Conservation (phyloP, 1,140 invertebrate species). For the Calliopsis andreniformis region DNA sequence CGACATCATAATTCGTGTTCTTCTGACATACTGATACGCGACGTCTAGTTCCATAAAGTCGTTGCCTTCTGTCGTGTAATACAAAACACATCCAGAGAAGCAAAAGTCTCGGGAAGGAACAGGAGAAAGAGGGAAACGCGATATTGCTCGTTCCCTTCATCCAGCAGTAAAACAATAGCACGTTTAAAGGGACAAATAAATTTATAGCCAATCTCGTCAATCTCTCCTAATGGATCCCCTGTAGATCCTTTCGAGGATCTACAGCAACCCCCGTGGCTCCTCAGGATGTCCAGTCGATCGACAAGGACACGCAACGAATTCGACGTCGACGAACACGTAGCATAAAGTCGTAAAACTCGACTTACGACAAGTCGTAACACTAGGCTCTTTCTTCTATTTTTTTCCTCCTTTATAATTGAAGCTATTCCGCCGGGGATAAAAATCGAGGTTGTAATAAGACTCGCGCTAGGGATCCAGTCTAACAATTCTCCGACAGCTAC, state of each 20-base stretch:
- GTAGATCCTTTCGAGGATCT: slow-evolving; percentile 36
- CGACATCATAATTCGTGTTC: slow-evolving; percentile 30
- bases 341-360: slow-evolving; percentile 77
- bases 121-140: slow-evolving; percentile 14
- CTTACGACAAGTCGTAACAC: slow-evolving; percentile 76
- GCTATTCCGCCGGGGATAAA: slow-evolving; percentile 67
- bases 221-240: slow-evolving; percentile 55
- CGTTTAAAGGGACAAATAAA: slow-evolving; percentile 76
- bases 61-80: slow-evolving; percentile 1
- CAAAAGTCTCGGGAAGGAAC: slow-evolving; percentile 10
- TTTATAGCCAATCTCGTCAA: slow-evolving; percentile 78
- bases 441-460: slow-evolving; percentile 69
- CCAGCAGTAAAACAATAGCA: slow-evolving; percentile 75
- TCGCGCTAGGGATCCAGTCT: slow-evolving; percentile 29
- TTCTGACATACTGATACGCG: slow-evolving; percentile 1
- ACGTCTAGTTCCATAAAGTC: not conserved
- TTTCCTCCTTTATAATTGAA: slow-evolving; percentile 71
- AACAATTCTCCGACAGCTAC: slow-evolving; percentile 21
- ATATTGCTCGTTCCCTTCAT: slow-evolving; percentile 70
- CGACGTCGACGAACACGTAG: slow-evolving; percentile 74
- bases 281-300: slow-evolving; percentile 32
- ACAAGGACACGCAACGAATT: slow-evolving; percentile 58
- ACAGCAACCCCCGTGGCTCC: slow-evolving; percentile 2
- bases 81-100: not conserved
- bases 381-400: slow-evolving; percentile 58